Evolutionary conservation across 2,797 vertebrate genomes (phyloP).

Genomic region (Prionace glauca): DNA sequence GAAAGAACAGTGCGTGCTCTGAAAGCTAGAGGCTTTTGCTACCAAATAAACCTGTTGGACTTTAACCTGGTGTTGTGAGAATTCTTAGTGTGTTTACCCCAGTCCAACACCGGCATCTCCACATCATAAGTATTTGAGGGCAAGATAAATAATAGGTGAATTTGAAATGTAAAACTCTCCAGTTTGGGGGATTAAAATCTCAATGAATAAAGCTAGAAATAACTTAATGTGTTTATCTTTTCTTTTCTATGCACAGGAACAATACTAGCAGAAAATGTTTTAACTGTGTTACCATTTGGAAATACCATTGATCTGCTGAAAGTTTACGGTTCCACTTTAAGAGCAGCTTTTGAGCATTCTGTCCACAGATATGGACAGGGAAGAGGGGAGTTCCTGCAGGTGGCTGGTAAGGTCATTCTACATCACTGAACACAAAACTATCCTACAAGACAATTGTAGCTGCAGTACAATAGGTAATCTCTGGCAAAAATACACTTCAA

Average conservation of each 20-base stretch:
- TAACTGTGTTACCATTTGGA: conserved; percentile 79
- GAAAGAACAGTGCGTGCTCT: too few species aligned
- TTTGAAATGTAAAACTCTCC: neutral
- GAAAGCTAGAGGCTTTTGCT: too few species aligned
- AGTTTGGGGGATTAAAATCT: neutral
- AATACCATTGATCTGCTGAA: conserved; percentile 76
- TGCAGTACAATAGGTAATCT: too few species aligned
- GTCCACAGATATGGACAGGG: conserved; percentile 66
- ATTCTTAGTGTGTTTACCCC: too few species aligned
- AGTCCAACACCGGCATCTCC: too few species aligned
- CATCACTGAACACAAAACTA: too few species aligned
- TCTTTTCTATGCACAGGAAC: conserved; percentile 57
- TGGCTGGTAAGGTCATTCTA: conserved; percentile 66
- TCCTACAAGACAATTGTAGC: neutral
- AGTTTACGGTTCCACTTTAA: conserved; percentile 75
- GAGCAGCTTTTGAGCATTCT: conserved; percentile 74
- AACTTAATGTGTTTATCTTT: neutral
- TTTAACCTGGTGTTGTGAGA: too few species aligned
- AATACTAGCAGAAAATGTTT: conserved; percentile 79
- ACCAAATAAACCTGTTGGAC: too few species aligned
- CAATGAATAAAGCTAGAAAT: too few species aligned
- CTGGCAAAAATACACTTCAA: neutral
- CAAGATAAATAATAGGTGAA: neutral
- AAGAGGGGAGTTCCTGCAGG: conserved; percentile 83
- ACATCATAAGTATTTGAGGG: too few species aligned